These are phyloP conservation scores for Caprella mutica DNA, from an alignment of 2,888 invertebrate species.

Conservation along the genomic window DNA sequence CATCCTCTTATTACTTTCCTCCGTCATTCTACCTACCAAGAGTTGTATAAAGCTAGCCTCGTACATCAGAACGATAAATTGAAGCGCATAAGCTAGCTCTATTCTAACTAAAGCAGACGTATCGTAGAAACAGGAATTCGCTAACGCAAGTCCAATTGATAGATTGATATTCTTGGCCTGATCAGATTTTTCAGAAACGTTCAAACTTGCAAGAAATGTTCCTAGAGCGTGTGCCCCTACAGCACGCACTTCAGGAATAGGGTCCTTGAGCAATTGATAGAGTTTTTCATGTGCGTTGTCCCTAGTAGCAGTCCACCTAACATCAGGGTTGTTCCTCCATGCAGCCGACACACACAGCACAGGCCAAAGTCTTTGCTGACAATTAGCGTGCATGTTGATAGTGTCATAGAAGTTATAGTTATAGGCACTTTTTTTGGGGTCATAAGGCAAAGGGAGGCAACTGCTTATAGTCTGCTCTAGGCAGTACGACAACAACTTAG, in stretches of 20 bases:
- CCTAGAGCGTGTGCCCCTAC: conserved; percentile 91
- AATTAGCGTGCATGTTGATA: conserved; percentile 11
- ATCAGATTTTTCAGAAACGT: conserved; percentile 61
- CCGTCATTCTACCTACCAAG: too few species aligned
- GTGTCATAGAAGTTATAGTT: neutral
- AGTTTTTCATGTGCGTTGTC: conserved; percentile 95
- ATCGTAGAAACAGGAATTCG: conserved; percentile 59
- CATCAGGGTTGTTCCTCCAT: conserved; percentile 79
- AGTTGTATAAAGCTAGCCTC: conserved; percentile 75
- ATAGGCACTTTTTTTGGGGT: too few species aligned
- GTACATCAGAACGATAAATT: conserved; percentile 73
- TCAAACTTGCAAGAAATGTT: conserved; percentile 66
- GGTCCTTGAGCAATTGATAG: conserved; percentile 63
- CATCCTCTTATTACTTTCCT: too few species aligned
- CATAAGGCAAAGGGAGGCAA: conserved; percentile 45
- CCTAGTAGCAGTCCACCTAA: conserved; percentile 87
- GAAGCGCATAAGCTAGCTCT: conserved; percentile 70
- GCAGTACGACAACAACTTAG: conserved; percentile 79
- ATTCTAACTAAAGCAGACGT: conserved; percentile 76
- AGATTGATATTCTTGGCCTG: conserved; percentile 91
- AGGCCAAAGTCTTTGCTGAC: conserved; percentile 26
- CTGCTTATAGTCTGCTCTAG: conserved; percentile 62
- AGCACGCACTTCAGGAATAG: conserved; percentile 76
- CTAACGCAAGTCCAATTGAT: conserved; percentile 74
- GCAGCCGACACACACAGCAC: conserved; percentile 55